Percentiles rank a stretch among this genome's conserved stretches.
phyloP scores from a whole-genome alignment of 2,113 vertebrate genomes.

The Heteronetta atricapilla region DNA sequence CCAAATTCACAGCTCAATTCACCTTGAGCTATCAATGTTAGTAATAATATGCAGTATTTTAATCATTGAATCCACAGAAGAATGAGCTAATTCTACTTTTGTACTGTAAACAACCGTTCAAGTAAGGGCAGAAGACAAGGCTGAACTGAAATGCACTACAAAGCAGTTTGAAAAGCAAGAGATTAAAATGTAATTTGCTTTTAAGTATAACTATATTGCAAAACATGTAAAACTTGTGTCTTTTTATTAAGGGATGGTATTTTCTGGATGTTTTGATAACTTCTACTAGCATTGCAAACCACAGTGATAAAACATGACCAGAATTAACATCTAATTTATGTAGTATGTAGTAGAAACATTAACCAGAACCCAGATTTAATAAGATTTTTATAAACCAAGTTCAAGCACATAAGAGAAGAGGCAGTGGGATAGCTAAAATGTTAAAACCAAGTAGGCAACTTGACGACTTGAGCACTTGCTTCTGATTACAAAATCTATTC shows the following conservation, averaged over 20 bases:
- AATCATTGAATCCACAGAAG: neutral
- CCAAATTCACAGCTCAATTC: neutral
- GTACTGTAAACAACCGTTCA: neutral
- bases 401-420: neutral
- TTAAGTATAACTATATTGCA: neutral
- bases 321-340: neutral
- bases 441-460: neutral
- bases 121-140: neutral
- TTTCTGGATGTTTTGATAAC: neutral
- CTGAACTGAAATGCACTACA: neutral
- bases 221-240: neutral
- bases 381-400: neutral
- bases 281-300: neutral
- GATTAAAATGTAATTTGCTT: neutral
- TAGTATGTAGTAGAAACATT: neutral
- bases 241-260: neutral
- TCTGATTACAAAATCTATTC: neutral
- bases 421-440: neutral
- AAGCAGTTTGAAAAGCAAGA: neutral
- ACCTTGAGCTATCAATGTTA: neutral
- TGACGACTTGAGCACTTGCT: neutral
- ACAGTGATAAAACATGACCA: neutral
- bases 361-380: neutral
- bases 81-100: neutral
- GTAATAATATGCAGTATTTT: neutral